These are phyloP conservation scores for Drosophila neocordata DNA, from an alignment of 1,140 invertebrate species.

Conservation along the genomic window DNA sequence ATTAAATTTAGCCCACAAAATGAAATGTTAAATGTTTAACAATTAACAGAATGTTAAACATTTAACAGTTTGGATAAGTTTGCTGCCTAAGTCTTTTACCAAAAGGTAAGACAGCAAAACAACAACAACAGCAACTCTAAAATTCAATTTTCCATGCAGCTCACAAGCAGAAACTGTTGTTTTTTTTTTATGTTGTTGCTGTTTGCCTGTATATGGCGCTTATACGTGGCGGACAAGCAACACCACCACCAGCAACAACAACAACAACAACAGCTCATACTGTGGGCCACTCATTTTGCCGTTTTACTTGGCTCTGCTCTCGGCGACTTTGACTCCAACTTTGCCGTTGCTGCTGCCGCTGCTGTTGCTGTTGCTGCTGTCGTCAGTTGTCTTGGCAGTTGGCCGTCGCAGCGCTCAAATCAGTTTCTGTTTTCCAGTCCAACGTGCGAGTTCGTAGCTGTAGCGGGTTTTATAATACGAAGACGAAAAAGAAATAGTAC, in stretches of 20 bases:
- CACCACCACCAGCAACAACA: constrained; percentile 10
- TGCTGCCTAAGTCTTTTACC: constrained; percentile 18
- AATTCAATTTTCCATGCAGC: constrained; percentile 72
- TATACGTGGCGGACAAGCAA: constrained; percentile 53
- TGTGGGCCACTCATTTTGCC: constrained; percentile 26
- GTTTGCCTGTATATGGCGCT: constrained; percentile 61
- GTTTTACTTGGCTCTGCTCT: constrained; percentile 39
- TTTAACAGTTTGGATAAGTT: constrained; percentile 20
- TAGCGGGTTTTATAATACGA: constrained; percentile 32
- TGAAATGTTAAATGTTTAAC: background rate
- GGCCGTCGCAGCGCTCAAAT: constrained; percentile 66
- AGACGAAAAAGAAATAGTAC: constrained; percentile 31
- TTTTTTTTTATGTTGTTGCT: constrained; percentile 29
- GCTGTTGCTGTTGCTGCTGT: constrained; percentile 26
- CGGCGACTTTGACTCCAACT: constrained; percentile 23
- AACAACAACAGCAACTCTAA: constrained; percentile 1
- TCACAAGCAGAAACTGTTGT: constrained; percentile 68
- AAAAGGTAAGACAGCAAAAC: constrained; percentile 55
- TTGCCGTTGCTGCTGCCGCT: constrained; percentile 26
- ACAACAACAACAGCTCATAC: constrained; percentile 33
- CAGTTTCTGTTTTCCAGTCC: constrained; percentile 80
- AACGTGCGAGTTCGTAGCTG: constrained; percentile 72
- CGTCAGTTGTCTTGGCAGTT: constrained; percentile 57
- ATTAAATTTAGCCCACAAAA: background rate
- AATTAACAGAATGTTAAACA: constrained; percentile 33